Evolutionary conservation across 2,888 invertebrate species (phyloP), one percentile per base, ranked within the genome.

Genomic region (Orthonychiurus folsomi): DNA sequence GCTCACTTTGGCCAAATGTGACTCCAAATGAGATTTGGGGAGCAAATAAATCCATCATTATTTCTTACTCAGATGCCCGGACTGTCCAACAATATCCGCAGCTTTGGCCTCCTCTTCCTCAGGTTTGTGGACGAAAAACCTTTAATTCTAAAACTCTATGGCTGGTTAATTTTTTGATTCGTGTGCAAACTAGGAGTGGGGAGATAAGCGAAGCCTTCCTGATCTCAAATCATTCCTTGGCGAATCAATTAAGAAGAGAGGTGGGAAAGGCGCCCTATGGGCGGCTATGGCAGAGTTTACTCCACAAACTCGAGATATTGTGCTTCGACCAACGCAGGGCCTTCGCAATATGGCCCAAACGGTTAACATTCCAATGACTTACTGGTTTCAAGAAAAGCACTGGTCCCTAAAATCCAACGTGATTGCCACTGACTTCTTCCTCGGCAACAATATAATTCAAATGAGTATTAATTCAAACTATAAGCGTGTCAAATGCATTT

Each of bases 71-170:
- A 12, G 82, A 84, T 69, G 78, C 79, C 59, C 75, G 77, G 37
- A 78, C 78, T 23, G 80, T 79, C 5, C 65, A 69, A 21, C 63
- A 69, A 18, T 71, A 73, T 63, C 68, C 67, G 15, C 71, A 73
- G 81, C 73, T 85, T 24, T 85, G 85, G 85, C 84, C 84, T 1
- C 79, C 81, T 24, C 76, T 85, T 70, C 81, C 81, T 55, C 85
- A 85, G 74, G 78, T 82, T 60, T 21, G 25, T 15, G 5, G 21
- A 24, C 5, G 25, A 55, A 21, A 24, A 5, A 23, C 15, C 21
- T 24, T 12, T 25, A 56, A 56, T 20, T 24, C 56, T 50, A 27
- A 24, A 54, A n/a, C n/a, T n/a, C n/a, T n/a, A n/a, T n/a, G n/a
- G n/a, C n/a, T n/a, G n/a, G n/a, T 52, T 48, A 59, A 50, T 56